phyloP scores from a whole-genome alignment of 2,797 vertebrate species.

The Setipinna tenuifilis region DNA sequence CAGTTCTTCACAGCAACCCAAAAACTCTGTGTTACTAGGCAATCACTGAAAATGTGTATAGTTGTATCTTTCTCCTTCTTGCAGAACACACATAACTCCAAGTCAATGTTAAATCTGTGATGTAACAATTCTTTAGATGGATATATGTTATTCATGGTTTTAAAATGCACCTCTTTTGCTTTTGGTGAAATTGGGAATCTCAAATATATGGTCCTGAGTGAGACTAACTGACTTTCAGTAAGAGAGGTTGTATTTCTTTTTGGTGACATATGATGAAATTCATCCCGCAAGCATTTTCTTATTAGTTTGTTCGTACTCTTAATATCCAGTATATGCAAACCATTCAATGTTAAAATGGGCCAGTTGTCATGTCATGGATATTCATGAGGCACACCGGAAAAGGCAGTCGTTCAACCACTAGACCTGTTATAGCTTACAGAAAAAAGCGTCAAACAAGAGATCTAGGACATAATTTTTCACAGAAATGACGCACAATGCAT shows the following conservation, averaged over 20 bases:
- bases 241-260: background rate
- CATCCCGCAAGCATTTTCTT: background rate
- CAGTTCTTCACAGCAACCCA: background rate
- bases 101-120: conserved; percentile 18
- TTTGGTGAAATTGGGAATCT: conserved; percentile 2
- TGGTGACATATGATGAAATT: background rate
- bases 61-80: conserved; percentile 4
- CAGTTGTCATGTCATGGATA: no score
- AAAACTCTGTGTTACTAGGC: background rate
- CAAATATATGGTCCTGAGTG: conserved; percentile 11
- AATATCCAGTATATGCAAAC: background rate
- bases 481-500: no score
- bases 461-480: no score
- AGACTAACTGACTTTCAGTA: background rate
- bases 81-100: conserved; percentile 9
- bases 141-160: conserved; percentile 19
- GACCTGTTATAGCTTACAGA: no score
- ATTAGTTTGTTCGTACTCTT: background rate
- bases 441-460: no score
- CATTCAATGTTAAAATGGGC: background rate
- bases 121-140: conserved; percentile 19
- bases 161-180: conserved; percentile 16
- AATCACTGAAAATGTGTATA: background rate
- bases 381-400: background rate
- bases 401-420: no score